A percentile compares a stretch with the other conserved stretches of the same genome.
These are phyloP conservation scores for Setophaga coronata DNA, from an alignment of 2,113 vertebrate species.

Conservation along the genomic window DNA sequence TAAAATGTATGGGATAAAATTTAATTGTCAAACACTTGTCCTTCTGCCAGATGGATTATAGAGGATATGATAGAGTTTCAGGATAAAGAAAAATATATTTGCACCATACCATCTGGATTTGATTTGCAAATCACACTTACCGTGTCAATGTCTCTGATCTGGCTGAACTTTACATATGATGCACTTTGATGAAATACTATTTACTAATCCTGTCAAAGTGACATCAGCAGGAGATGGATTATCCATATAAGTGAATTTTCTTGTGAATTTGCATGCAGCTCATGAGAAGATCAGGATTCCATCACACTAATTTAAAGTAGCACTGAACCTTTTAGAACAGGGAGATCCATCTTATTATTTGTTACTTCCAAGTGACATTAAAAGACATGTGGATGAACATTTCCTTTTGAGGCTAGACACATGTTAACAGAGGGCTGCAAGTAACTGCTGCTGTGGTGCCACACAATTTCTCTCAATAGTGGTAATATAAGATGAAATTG, in stretches of 20 bases:
- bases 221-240: not conserved
- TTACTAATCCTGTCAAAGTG: not conserved
- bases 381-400: not conserved
- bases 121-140: not conserved
- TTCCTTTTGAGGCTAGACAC: not conserved
- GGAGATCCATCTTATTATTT: not conserved
- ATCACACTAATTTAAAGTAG: not conserved
- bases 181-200: not conserved
- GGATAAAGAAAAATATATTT: not conserved
- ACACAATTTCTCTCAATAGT: not conserved
- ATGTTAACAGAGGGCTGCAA: not conserved
- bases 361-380: not conserved
- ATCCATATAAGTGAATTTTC: not conserved
- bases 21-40: not conserved
- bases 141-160: not conserved
- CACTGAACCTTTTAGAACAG: not conserved
- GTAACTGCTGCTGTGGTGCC: not conserved
- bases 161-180: not conserved
- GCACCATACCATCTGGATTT: not conserved
- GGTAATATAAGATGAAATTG: not conserved
- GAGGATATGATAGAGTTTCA: not conserved
- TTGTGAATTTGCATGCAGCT: not conserved
- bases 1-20: not conserved
- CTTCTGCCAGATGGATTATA: not conserved
- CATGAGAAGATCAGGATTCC: not conserved